phyloP scores from a whole-genome alignment of 23 tunicate species.

The Trididemnum nubilum region DNA sequence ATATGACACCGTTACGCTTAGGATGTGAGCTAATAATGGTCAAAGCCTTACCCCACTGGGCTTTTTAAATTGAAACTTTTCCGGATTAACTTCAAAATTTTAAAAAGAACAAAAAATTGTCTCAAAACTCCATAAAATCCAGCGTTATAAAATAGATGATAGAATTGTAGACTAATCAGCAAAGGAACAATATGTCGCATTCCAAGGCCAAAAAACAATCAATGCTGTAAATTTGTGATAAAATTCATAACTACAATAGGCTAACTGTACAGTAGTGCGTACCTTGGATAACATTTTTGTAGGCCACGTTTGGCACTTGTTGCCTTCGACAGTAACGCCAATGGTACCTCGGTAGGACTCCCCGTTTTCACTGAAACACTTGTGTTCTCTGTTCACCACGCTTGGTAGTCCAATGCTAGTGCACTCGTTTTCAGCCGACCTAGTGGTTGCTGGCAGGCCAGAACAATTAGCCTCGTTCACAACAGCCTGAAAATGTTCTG shows the following conservation, averaged over 20 bases:
- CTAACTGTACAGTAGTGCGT: no score
- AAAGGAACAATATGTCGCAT: neutral
- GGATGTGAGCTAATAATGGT: no score
- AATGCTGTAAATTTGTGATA: no score
- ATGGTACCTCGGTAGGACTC: conserved; percentile 61
- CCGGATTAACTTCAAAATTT: no score
- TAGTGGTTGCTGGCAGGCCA: conserved; percentile 48
- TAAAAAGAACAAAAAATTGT: no score
- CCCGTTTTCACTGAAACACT: conserved; percentile 64
- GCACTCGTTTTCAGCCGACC: conserved; percentile 30
- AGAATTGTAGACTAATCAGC: neutral
- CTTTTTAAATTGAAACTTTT: no score
- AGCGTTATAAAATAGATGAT: no score
- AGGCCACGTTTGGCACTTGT: conserved; percentile 76
- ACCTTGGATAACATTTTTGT: conserved; percentile 53
- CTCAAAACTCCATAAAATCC: no score
- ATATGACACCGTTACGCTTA: no score
- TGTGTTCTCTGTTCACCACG: conserved; percentile 52
- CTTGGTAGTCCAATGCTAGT: conserved; percentile 57
- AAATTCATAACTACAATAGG: no score
- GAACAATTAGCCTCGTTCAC: conserved; percentile 61
- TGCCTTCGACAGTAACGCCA: conserved; percentile 46
- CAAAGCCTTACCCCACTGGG: no score
- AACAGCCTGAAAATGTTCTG: conserved; percentile 21
- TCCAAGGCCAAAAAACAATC: no score